Evolutionary conservation across 2,113 vertebrate genomes (phyloP).

Genomic region (Leuciscus idus): DNA sequence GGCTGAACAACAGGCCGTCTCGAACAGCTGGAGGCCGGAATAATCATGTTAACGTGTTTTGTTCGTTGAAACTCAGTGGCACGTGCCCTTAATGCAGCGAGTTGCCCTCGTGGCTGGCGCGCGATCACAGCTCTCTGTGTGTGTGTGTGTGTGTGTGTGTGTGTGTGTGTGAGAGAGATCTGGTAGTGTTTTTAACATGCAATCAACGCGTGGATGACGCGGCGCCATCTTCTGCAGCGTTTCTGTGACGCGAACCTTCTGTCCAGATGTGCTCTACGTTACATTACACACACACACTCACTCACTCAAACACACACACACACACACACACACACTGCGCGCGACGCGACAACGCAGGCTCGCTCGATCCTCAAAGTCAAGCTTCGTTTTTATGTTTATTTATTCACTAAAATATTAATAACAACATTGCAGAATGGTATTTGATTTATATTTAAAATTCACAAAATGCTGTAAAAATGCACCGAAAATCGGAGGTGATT

Average conservation of each 20-base stretch:
- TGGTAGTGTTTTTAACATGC: neutral
- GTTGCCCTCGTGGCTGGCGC: conserved; percentile 17
- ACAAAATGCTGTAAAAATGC: neutral
- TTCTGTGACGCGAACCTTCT: neutral
- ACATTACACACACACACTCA: neutral
- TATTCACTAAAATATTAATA: neutral
- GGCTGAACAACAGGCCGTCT: neutral
- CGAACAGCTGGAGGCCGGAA: neutral
- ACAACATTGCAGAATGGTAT: neutral
- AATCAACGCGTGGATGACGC: neutral
- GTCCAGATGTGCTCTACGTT: neutral
- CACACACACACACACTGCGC: neutral
- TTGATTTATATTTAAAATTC: neutral
- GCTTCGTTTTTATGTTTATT: neutral
- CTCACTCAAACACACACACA: neutral
- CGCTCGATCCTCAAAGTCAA: neutral
- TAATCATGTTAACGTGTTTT: neutral
- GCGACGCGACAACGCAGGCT: neutral
- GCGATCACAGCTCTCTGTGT: neutral
- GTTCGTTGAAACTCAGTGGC: neutral
- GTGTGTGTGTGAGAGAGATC: neutral
- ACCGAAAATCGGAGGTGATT: neutral
- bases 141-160: neutral
- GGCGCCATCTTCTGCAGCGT: conserved; percentile 19
- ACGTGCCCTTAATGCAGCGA: neutral